Base-by-base conservation (phyloP, 2,888 invertebrate genomes). In the Brachypalpus laphriformis region DNA sequence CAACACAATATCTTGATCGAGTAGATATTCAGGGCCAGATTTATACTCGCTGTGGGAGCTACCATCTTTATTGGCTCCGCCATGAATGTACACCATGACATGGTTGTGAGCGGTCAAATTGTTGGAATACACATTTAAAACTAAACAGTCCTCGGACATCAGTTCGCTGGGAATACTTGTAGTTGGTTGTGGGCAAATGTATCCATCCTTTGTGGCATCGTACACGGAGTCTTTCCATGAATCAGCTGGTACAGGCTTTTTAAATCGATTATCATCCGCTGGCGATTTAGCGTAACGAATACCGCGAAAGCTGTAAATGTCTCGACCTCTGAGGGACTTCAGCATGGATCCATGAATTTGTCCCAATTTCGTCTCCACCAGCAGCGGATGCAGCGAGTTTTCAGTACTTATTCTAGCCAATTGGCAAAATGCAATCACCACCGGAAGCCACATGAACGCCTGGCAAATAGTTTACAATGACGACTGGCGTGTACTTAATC, bases 111-210 rank as follows among this genome's bases (percentile, higher is more conserved):
- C 61, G 0, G 77, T 75, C 0, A 89, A 16, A 22, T 85, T 87
- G 18, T 66, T 87, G 0, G 88, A 93, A 87, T 94, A 95, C 0
- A 95, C 93, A 87, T 95, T 95, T 61, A 95, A 88, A 16, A 93
- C 92, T 1, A 95, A 92, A 87, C 95, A 95, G 89, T 95, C 95
- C 87, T 95, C 95, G 45, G 93, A 93, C 65, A 93, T 91, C 57
- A 88, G 20, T 5, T 66, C 3, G 0, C 65, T 22, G 8, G 16
- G 1, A 0, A 81, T 5, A 0, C 82, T 87, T n/a, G n/a, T n/a
- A n/a, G n/a, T n/a, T 0, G 63, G 75, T 54, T 90, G 90, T 0
- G 89, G 88, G 59, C 93, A 93, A 1, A 91, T 83, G 7, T 91
- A 89, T 14, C 92, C 92, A 87, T 93, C 92, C 34, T 89, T 61